phyloP scores from a whole-genome alignment of 2,797 vertebrate species.

The Eulemur rubriventer region DNA sequence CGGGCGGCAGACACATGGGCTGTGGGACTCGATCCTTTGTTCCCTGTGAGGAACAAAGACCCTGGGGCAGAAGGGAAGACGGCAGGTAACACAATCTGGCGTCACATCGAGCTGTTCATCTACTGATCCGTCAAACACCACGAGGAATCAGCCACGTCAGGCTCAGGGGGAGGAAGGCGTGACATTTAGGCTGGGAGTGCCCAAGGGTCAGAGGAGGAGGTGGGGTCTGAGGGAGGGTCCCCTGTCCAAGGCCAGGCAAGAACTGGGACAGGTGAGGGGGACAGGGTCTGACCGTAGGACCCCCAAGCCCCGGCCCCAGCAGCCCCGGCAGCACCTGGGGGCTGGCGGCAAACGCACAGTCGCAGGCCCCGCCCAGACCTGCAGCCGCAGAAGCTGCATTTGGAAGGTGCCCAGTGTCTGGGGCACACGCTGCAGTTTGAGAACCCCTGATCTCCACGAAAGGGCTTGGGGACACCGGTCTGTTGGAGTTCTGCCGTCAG shows the following conservation, averaged over 20 bases:
- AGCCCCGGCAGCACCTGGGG: no score
- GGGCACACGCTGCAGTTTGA: fast-evolving
- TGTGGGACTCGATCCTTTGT: background rate
- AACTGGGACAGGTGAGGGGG: fast-evolving
- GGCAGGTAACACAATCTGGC: background rate
- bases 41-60: constrained; percentile 61
- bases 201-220: background rate
- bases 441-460: fast-evolving
- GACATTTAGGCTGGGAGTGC: background rate
- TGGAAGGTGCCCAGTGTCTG: background rate
- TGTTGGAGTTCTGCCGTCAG: fast-evolving
- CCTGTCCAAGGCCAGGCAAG: background rate
- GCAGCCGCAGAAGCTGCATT: background rate
- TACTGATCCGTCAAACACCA: constrained; percentile 39
- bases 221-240: background rate
- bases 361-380: background rate
- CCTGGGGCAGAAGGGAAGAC: constrained; percentile 1
- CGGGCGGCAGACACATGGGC: background rate
- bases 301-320: background rate
- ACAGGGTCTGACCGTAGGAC: background rate
- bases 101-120: constrained; percentile 30
- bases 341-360: background rate
- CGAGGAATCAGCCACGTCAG: background rate
- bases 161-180: background rate
- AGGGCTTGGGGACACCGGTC: no score